Conservation (phyloP, 2,797 vertebrate genomes). For the Aratinga solstitialis region DNA sequence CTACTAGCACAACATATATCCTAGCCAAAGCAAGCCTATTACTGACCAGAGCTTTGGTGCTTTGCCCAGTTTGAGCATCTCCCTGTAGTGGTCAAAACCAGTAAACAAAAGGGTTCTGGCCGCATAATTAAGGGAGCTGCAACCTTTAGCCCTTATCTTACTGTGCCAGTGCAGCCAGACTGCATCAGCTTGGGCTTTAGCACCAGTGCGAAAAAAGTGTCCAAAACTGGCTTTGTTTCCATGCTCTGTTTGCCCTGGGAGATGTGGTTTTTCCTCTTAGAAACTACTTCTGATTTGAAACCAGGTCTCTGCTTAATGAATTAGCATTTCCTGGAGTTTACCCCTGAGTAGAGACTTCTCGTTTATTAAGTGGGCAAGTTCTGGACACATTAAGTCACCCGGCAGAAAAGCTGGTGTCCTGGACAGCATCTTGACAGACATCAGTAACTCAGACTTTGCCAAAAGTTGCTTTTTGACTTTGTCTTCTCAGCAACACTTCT, state of each 20-base stretch:
- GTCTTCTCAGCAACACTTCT: background rate
- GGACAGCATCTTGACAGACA: background rate
- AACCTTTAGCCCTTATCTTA: background rate
- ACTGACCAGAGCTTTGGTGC: background rate
- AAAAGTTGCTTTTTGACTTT: background rate
- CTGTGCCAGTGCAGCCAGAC: background rate
- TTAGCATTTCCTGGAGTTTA: conserved; percentile 25
- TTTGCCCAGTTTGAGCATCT: background rate
- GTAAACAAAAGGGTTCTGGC: background rate
- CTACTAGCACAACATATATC: background rate
- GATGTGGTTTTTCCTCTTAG: background rate
- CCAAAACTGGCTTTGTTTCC: background rate
- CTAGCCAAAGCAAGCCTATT: background rate
- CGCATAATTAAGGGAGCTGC: background rate
- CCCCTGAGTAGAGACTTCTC: background rate
- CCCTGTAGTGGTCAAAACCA: background rate
- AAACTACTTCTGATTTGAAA: background rate
- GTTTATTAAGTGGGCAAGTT: background rate
- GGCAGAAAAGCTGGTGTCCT: background rate
- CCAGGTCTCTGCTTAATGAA: background rate
- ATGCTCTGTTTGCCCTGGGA: background rate
- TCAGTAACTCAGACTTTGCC: background rate
- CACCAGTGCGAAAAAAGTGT: background rate
- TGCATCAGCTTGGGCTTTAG: background rate
- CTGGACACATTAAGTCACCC: background rate